These are phyloP conservation scores for Chloroclysta siterata DNA, from an alignment of 2,888 invertebrate genomes.

Conservation along the genomic window DNA sequence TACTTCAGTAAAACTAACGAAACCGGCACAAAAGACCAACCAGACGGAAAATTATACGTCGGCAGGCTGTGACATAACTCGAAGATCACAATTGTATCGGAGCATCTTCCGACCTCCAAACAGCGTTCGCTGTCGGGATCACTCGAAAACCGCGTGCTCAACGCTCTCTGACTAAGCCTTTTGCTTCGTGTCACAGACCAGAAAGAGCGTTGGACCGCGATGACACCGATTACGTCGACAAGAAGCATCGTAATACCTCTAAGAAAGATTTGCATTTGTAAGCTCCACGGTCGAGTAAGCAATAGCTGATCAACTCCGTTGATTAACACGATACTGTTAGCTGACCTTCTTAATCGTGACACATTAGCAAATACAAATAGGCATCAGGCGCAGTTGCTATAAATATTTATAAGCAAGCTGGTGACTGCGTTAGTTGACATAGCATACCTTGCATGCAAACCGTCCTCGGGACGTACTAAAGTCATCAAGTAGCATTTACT, in stretches of 20 bases:
- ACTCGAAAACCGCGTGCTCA: slow-evolving; percentile 55
- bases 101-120: slow-evolving; percentile 60
- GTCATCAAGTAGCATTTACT: background rate
- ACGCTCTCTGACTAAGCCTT: slow-evolving; percentile 52
- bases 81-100: slow-evolving; percentile 57
- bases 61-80: slow-evolving; percentile 67
- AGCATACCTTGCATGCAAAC: slow-evolving; percentile 23
- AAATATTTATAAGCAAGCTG: slow-evolving; percentile 38
- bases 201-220: slow-evolving; percentile 54
- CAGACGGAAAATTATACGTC: slow-evolving; percentile 68
- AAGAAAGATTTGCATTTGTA: slow-evolving; percentile 52
- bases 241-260: slow-evolving; percentile 33
- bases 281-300: slow-evolving; percentile 53
- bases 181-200: slow-evolving; percentile 38
- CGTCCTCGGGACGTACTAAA: slow-evolving; percentile 2
- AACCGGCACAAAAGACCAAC: slow-evolving; percentile 61
- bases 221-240: slow-evolving; percentile 47
- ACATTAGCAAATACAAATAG: slow-evolving; percentile 52
- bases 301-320: slow-evolving; percentile 47
- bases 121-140: slow-evolving; percentile 64
- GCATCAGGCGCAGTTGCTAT: slow-evolving; percentile 35
- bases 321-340: slow-evolving; percentile 66
- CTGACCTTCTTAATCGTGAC: slow-evolving; percentile 58
- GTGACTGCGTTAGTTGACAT: slow-evolving; percentile 29
- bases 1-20: slow-evolving; percentile 52